These are phyloP conservation scores for Leucoraja ocellata DNA, from an alignment of 2,797 vertebrate genomes.

Conservation along the genomic window DNA sequence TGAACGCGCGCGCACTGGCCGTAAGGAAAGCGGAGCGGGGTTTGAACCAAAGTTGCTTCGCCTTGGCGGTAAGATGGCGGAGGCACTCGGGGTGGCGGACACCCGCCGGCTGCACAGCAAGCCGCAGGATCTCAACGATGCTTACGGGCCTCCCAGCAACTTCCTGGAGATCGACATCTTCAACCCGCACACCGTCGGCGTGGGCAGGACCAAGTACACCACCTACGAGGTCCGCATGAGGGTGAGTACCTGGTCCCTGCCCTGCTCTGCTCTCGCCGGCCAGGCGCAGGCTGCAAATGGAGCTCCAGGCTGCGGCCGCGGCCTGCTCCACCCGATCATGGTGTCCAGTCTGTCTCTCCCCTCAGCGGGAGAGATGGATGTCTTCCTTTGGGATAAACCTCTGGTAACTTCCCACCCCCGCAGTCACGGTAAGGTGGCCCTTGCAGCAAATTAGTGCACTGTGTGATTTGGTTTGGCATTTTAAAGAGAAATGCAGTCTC, in stretches of 20 bases:
- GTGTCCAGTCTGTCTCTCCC: no score
- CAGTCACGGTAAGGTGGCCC: no score
- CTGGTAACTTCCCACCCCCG: no score
- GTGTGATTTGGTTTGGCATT: no score
- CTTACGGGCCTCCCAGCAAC: conserved; percentile 94
- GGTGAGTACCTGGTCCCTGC: conserved; percentile 59
- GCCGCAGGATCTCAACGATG: conserved; percentile 91
- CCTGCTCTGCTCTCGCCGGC: conserved; percentile 38
- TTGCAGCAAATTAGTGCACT: no score
- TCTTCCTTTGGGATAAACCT: no score
- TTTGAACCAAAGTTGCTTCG: background rate
- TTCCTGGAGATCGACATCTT: conserved; percentile 96
- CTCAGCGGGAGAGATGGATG: no score
- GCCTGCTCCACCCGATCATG: background rate
- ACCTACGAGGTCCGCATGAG: conserved; percentile 94
- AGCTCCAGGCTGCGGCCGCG: conserved; percentile 27
- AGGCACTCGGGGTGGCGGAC: conserved; percentile 80
- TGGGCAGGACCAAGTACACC: conserved; percentile 84
- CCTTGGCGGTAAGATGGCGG: conserved; percentile 67
- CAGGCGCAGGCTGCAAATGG: conserved; percentile 40
- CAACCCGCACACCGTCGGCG: conserved; percentile 88
- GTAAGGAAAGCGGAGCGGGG: background rate
- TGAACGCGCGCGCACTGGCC: background rate
- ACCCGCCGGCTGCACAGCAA: conserved; percentile 91
- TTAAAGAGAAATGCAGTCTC: no score